Evolutionary conservation across 1,140 invertebrate species (phyloP), one percentile per base, ranked within the genome.

Genomic region (Rhopalosiphum padi): DNA sequence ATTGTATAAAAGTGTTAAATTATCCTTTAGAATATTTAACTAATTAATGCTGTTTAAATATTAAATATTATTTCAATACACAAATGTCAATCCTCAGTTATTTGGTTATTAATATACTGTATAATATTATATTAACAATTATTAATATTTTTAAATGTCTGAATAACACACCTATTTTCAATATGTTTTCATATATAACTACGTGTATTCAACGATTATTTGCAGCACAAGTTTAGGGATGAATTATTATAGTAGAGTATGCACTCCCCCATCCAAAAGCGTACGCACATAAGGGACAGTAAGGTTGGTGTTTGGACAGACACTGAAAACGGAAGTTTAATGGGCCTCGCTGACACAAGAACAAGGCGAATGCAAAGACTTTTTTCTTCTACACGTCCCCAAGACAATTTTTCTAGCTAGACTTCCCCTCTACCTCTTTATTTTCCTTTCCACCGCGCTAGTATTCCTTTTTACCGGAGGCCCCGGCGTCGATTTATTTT

Each of bases 401-500:
- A 51, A 37, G 48, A 86, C 82, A n/a, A 93, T 83, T 93, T 93
- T 93, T 93, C 77, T 93, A 93, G 82, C 77, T 41, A 86, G 82
- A 23, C 46, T 46, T 55, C 11, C 48, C 53, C 48, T 41, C 82
- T 15, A 15, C 91, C 82, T 37, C 15, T n/a, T n/a, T 77, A 41
- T 91, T n/a, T 77, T 15, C 11, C 41, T 46, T 41, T n/a, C 11
- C 85, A 21, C 11, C 41, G 25, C 85, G 60, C 23, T 43, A 41
- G 88, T 21, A 30, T 89, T 41, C 48, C 82, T 93, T 93, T 93
- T 93, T 93, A 93, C 91, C 91, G 91, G 82, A 93, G 91, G 82
- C 91, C 23, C 35, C 25, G 91, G 35, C 91, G 91, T 93, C 91
- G 91, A 93, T 93, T 93, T 93, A 93, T 93, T 93, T 93, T 86